These are phyloP conservation scores for Plodia interpunctella DNA, from an alignment of 1,140 invertebrate genomes.

Conservation along the genomic window DNA sequence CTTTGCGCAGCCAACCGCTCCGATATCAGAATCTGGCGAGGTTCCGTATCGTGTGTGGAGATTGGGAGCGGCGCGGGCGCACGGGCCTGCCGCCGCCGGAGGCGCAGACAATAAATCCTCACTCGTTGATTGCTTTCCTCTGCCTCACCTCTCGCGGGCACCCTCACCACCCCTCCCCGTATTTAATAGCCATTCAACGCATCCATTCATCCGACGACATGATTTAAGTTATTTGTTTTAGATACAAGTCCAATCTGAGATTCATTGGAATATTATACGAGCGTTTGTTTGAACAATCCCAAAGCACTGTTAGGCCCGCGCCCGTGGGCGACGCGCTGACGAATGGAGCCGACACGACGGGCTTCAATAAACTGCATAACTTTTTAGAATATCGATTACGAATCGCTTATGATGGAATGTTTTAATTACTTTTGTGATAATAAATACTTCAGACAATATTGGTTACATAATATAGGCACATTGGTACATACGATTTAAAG, in stretches of 20 bases:
- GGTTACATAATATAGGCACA: no score
- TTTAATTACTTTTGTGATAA: slow-evolving; percentile 10
- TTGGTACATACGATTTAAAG: no score
- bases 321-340: slow-evolving; percentile 40
- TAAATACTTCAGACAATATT: background rate
- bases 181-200: slow-evolving; percentile 39
- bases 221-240: slow-evolving; percentile 74
- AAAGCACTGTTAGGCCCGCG: slow-evolving; percentile 29
- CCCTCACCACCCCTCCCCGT: slow-evolving; percentile 16
- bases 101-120: slow-evolving; percentile 47
- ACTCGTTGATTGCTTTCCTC: slow-evolving; percentile 57
- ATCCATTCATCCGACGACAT: slow-evolving; percentile 44
- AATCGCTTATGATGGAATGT: background rate
- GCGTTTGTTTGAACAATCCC: slow-evolving; percentile 44
- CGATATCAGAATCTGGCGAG: no score
- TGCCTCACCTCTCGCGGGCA: slow-evolving; percentile 16
- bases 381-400: background rate
- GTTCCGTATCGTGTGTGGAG: background rate
- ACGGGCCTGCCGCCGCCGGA: slow-evolving; percentile 15
- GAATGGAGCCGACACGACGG: slow-evolving; percentile 19
- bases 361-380: background rate
- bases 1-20: background rate
- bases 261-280: slow-evolving; percentile 59
- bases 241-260: slow-evolving; percentile 53
- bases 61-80: background rate